Percentiles rank a stretch among this genome's conserved stretches.
phyloP scores from a whole-genome alignment of 1,140 invertebrate species.

The Pristionchus pacificus region DNA sequence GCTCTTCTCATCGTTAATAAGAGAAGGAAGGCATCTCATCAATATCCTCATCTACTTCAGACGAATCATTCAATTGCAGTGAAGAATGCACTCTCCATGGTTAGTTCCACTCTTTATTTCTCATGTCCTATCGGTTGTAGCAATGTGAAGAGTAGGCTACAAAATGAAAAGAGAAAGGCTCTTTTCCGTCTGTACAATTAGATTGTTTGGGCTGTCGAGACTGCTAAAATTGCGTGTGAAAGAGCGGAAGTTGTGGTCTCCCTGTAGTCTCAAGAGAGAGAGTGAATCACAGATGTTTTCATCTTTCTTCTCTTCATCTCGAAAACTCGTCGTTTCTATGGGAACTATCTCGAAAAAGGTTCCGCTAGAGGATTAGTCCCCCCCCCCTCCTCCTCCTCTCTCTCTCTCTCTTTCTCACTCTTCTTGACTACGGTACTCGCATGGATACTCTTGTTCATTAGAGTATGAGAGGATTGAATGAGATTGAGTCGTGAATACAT shows the following conservation, averaged over 20 bases:
- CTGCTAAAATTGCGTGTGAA: no score
- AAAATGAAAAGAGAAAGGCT: no score
- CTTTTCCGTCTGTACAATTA: no score
- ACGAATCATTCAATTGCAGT: neutral
- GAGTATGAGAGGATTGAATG: no score
- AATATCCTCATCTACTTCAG: neutral
- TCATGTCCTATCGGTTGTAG: no score
- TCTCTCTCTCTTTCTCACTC: neutral
- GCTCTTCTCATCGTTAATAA: neutral
- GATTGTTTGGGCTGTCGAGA: no score
- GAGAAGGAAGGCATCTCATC: neutral
- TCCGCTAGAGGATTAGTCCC: neutral
- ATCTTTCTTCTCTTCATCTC: neutral
- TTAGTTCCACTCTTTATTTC: neutral
- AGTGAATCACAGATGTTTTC: neutral
- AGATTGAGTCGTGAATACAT: no score
- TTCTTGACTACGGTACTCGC: neutral
- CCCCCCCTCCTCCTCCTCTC: neutral
- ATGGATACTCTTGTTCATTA: neutral
- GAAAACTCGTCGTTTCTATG: neutral
- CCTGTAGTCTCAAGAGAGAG: no score
- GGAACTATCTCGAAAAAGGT: neutral
- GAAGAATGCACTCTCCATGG: neutral
- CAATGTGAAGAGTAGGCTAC: no score
- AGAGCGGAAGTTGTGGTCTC: no score